A percentile compares a stretch with the other conserved stretches of the same genome.
phyloP scores from a whole-genome alignment of 2,797 vertebrate genomes.

The Erethizon dorsatum region DNA sequence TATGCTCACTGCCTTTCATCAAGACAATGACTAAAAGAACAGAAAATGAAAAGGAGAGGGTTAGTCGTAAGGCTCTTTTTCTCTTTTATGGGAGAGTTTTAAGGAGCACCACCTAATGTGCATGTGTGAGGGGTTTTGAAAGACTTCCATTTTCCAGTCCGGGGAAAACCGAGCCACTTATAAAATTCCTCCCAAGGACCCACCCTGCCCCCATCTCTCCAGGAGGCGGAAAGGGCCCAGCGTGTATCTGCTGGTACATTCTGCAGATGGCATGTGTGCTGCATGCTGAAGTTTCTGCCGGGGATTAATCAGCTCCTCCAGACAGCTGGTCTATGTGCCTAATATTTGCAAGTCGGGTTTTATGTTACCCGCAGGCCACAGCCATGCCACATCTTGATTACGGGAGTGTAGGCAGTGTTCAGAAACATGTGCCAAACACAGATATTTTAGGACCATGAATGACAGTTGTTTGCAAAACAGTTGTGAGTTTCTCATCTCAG shows the following conservation, averaged over 20 bases:
- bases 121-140: background rate
- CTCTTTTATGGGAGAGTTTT: constrained; percentile 30
- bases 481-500: constrained; percentile 45
- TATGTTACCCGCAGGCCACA: constrained; percentile 75
- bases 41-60: background rate
- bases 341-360: constrained; percentile 74
- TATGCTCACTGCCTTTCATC: background rate
- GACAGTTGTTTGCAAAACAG: constrained; percentile 63
- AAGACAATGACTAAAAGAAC: background rate
- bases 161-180: constrained; percentile 54
- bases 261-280: constrained; percentile 74
- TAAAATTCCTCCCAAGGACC: background rate
- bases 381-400: constrained; percentile 42
- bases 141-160: constrained; percentile 1
- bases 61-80: background rate
- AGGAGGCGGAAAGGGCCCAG: background rate
- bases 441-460: constrained; percentile 65
- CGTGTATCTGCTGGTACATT: background rate
- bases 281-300: constrained; percentile 22
- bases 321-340: constrained; percentile 79
- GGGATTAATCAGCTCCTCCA: constrained; percentile 68
- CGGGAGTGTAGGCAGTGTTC: constrained; percentile 33
- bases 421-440: constrained; percentile 27
- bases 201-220: background rate
- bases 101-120: background rate